Conservation (phyloP, 2,113 vertebrate species). For the Eurypyga helias region DNA sequence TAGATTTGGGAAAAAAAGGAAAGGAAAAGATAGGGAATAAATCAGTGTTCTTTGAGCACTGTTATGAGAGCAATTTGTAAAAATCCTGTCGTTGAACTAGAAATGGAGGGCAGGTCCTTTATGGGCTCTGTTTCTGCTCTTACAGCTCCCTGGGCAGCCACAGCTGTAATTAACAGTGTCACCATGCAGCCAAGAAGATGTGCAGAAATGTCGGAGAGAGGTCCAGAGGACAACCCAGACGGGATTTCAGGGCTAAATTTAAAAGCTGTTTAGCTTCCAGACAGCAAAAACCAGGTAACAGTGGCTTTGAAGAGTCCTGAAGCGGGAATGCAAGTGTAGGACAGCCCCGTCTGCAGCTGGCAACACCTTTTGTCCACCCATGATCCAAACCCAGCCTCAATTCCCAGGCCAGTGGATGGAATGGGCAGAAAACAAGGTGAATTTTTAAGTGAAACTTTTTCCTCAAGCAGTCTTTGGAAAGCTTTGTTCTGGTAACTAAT, state of each 20-base stretch:
- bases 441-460: neutral
- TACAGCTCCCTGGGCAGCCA: constrained; percentile 17
- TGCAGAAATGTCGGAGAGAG: neutral
- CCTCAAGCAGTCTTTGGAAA: neutral
- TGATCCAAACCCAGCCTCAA: neutral
- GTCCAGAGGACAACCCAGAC: neutral
- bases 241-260: constrained; percentile 13
- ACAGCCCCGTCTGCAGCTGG: neutral
- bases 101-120: neutral
- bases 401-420: neutral
- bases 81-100: neutral
- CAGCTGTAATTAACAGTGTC: constrained; percentile 50
- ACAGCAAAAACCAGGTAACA: neutral
- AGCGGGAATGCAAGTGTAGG: neutral
- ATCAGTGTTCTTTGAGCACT: neutral
- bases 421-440: neutral
- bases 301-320: neutral
- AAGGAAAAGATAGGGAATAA: neutral
- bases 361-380: neutral
- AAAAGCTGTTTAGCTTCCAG: constrained; percentile 15
- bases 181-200: neutral
- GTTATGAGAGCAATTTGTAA: neutral
- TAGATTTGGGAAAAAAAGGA: neutral
- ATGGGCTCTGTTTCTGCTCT: neutral
- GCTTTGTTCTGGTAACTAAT: neutral